Evolutionary conservation across 2,113 vertebrate species (phyloP).

Genomic region (Elephantulus edwardii): DNA sequence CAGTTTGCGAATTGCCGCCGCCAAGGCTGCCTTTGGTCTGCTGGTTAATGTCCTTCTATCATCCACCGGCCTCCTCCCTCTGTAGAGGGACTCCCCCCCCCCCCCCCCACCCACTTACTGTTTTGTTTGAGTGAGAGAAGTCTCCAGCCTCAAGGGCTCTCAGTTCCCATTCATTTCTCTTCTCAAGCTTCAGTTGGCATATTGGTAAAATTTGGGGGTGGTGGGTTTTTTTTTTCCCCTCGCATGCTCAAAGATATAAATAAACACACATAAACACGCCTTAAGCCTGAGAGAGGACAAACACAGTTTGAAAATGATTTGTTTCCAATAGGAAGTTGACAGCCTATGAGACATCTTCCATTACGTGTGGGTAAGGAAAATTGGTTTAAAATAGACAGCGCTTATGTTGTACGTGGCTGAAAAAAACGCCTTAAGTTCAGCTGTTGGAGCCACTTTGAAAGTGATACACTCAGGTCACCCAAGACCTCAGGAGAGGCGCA

Average conservation of each 20-base stretch:
- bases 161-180: slow-evolving; percentile 60
- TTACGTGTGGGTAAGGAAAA: slow-evolving; percentile 29
- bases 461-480: slow-evolving; percentile 74
- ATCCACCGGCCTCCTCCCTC: slow-evolving; percentile 49
- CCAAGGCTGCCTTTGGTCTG: slow-evolving; percentile 47
- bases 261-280: background rate
- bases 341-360: slow-evolving; percentile 25
- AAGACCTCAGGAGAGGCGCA: slow-evolving; percentile 38
- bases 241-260: slow-evolving; percentile 51
- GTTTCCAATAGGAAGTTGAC: slow-evolving; percentile 37
- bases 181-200: slow-evolving; percentile 40
- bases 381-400: slow-evolving; percentile 69
- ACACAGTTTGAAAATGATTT: slow-evolving; percentile 32
- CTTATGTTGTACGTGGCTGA: slow-evolving; percentile 38
- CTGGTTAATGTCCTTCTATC: slow-evolving; percentile 46
- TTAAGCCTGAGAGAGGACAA: slow-evolving; percentile 25
- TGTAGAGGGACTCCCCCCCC: background rate
- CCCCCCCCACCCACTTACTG: background rate
- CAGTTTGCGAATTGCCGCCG: slow-evolving; percentile 57
- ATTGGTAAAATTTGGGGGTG: slow-evolving; percentile 46
- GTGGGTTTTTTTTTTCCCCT: slow-evolving; percentile 48
- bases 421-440: slow-evolving; percentile 71
- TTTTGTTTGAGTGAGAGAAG: slow-evolving; percentile 50
- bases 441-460: slow-evolving; percentile 77
- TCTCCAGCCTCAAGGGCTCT: slow-evolving; percentile 30